A percentile compares a stretch with the other conserved stretches of the same genome.
Evolutionary conservation across 2,888 invertebrate species (phyloP).

Genomic region (Diplolepis rosae): DNA sequence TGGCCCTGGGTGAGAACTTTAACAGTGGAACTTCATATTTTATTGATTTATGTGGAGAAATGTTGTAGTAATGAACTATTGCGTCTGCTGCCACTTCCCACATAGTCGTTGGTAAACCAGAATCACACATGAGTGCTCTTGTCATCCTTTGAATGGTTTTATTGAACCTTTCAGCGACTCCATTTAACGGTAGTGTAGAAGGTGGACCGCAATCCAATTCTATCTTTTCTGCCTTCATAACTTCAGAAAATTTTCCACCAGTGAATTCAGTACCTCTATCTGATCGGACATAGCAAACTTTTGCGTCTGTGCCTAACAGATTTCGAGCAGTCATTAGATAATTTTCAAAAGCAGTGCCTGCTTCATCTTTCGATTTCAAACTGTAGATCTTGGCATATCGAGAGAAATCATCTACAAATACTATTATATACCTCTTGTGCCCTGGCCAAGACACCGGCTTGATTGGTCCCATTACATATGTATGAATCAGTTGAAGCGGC

Average conservation of each 20-base stretch:
- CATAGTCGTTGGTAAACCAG: conserved; percentile 43
- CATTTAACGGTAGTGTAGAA: conserved; percentile 47
- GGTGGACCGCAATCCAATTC: conserved; percentile 37
- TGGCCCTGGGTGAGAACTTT: conserved; percentile 40
- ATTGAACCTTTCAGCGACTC: conserved; percentile 46
- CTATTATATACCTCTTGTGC: conserved; percentile 41
- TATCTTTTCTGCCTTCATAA: conserved; percentile 43
- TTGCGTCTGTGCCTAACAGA: conserved; percentile 44
- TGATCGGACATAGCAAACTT: conserved; percentile 49
- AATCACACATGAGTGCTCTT: conserved; percentile 44
- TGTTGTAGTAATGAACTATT: conserved; percentile 46
- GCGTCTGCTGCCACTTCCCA: conserved; percentile 46
- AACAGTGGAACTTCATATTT: conserved; percentile 38
- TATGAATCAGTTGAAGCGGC: conserved; percentile 43
- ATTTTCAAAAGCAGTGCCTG: conserved; percentile 48
- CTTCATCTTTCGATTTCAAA: conserved; percentile 50
- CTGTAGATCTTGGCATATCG: conserved; percentile 39
- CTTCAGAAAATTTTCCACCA: conserved; percentile 42
- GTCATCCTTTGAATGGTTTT: conserved; percentile 40
- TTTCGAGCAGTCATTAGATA: conserved; percentile 48
- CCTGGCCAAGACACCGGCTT: conserved; percentile 39
- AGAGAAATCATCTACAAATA: conserved; percentile 49
- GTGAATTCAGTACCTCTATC: conserved; percentile 49
- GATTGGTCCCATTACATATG: conserved; percentile 48
- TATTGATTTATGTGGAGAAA: conserved; percentile 46